Conservation (phyloP, 2,113 vertebrate genomes). For the Addax nasomaculatus region DNA sequence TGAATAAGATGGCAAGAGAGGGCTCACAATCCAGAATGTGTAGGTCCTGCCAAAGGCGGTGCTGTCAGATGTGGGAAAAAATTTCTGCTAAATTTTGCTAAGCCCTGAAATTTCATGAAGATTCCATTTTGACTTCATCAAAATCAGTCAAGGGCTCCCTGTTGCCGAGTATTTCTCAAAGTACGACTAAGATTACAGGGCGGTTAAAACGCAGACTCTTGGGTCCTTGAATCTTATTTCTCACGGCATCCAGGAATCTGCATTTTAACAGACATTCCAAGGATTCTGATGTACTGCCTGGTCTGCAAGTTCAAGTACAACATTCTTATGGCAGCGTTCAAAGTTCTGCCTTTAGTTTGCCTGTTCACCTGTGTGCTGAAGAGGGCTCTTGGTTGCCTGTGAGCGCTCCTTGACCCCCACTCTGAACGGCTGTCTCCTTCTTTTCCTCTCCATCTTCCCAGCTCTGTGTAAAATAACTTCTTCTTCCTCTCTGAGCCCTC, state of each 20-base stretch:
- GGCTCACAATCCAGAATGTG: rapidly evolving
- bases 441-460: not conserved
- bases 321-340: not conserved
- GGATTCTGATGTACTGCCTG: not conserved
- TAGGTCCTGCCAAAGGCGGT: rapidly evolving
- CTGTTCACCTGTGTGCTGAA: not conserved
- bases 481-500: not conserved
- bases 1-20: not conserved
- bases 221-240: not conserved
- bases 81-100: not conserved
- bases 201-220: not conserved
- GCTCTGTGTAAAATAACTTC: not conserved
- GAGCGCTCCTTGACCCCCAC: not conserved
- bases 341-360: not conserved
- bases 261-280: not conserved
- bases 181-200: not conserved
- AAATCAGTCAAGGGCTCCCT: not conserved
- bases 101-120: not conserved
- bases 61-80: rapidly evolving
- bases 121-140: not conserved
- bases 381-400: rapidly evolving
- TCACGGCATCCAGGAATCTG: not conserved
- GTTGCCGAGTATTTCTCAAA: not conserved
- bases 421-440: not conserved
- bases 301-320: not conserved